A percentile compares a stretch with the other conserved stretches of the same genome.
Conservation (phyloP, 2,797 vertebrate species). For the Busarellus nigricollis region DNA sequence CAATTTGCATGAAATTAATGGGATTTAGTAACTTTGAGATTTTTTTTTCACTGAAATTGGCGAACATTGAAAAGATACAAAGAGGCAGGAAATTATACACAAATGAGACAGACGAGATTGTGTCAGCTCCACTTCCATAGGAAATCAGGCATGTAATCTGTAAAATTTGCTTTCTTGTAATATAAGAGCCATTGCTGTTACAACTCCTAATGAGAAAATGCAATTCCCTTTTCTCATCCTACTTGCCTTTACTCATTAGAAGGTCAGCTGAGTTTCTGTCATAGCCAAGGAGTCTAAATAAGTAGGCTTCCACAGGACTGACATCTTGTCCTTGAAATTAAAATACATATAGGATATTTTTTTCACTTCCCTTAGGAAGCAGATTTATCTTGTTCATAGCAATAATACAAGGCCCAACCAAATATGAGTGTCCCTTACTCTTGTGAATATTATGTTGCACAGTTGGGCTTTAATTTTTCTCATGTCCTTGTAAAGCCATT, state of each 20-base stretch:
- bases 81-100: neutral
- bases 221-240: neutral
- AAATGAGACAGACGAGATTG: neutral
- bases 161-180: neutral
- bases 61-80: neutral
- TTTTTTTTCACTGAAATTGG: neutral
- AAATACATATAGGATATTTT: neutral
- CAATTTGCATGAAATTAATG: neutral
- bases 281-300: neutral
- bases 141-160: neutral
- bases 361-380: neutral
- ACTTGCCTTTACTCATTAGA: neutral
- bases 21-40: neutral
- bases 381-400: neutral
- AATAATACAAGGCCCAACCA: neutral
- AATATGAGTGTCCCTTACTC: neutral
- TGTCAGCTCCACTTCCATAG: neutral
- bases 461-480: neutral
- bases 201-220: neutral
- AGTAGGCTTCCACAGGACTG: neutral
- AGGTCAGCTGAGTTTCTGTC: neutral
- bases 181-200: neutral
- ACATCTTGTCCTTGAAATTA: neutral
- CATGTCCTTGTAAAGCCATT: neutral
- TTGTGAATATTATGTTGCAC: neutral